Conservation (phyloP, 2,113 vertebrate species). For the Ailuropoda melanoleuca region DNA sequence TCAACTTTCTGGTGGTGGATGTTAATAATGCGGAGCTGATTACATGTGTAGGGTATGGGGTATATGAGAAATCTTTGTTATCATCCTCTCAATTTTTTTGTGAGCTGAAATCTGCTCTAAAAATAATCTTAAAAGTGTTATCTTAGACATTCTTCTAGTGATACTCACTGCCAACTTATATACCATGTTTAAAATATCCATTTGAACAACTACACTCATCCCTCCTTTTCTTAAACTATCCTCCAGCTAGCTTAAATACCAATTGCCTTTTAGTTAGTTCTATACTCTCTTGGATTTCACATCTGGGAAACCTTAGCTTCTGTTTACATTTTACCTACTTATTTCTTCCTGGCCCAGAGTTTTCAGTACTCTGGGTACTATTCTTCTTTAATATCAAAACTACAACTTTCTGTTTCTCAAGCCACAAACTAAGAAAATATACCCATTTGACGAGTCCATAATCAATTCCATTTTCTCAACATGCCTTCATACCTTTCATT, state of each 20-base stretch:
- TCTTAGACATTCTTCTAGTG: background rate
- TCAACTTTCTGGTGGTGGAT: background rate
- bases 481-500: background rate
- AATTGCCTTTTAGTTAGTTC: background rate
- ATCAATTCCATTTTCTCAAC: background rate
- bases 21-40: background rate
- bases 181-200: background rate
- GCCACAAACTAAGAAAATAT: background rate
- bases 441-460: background rate
- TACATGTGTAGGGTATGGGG: background rate
- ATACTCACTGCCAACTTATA: background rate
- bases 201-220: background rate
- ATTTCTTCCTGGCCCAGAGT: background rate
- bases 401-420: background rate
- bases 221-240: background rate
- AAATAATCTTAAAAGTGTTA: background rate
- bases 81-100: background rate
- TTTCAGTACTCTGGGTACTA: background rate
- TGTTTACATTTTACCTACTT: background rate
- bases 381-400: background rate
- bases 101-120: background rate
- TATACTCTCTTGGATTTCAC: background rate
- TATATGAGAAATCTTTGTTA: background rate
- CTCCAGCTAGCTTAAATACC: background rate
- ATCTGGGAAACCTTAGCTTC: background rate